Base-by-base conservation (phyloP, 1,140 invertebrate genomes). In the Pseudomyrmex sp. region DNA sequence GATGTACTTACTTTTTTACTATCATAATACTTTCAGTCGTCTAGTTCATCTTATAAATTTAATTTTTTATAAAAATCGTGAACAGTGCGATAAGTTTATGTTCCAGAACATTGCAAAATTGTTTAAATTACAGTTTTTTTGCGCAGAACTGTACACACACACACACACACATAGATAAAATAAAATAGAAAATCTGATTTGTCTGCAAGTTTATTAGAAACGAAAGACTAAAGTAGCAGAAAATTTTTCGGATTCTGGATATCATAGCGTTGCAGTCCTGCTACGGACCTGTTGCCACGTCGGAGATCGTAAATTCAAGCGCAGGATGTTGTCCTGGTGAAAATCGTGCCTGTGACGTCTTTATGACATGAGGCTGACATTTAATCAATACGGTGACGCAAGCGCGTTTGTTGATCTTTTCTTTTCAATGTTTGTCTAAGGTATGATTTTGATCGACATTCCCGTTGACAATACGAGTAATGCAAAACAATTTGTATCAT, bases 301-400 rank as follows among this genome's bases (percentile, higher is more conserved):
- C 59, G 56, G 74, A 85, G 90, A 82, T 94, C 93, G 92, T 94
- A 94, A 94, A 94, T 94, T 94, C 93, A 74, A 70, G 85, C 91
- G 90, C 90, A 90, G 92, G 93, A 94, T 94, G 94, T 93, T 94
- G 93, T 92, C 94, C 94, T 94, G 94, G 90, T 94, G 93, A 92
- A 93, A 94, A 94, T 88, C 92, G 93, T 94, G 93, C 90, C 91
- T 94, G 93, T 94, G 94, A 94, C 93, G 93, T 94, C 93, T 94
- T 94, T 94, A 94, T 94, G 94, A 94, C 90, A 90, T 76, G 90
- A 89, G 79, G 72, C 89, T 94, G 94, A 94, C 94, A 86, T 93
- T 92, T 94, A 94, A 94, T 94, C 94, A 85, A 94, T 94, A 93
- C 65, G 75, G 80, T 74, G 80, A 88, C 89, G 90, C 91, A 91